Evolutionary conservation across 2,797 vertebrate genomes (phyloP).

Genomic region (Paedocypris micromegethes): DNA sequence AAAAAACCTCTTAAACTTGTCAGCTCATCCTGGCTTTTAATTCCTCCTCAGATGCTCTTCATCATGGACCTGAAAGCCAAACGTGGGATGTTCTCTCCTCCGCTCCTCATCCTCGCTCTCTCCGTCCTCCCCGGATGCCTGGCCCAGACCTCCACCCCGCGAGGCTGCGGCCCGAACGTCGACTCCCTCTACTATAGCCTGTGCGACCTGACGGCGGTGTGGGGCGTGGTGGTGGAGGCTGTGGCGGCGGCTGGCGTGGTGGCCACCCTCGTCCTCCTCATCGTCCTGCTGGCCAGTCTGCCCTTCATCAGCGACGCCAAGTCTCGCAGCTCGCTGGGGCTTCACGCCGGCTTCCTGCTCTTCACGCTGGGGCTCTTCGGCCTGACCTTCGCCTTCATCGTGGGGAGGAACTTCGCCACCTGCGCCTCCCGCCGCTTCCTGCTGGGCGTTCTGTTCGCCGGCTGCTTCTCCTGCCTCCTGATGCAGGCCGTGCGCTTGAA

Average conservation of each 20-base stretch:
- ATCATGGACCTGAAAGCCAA: constrained; percentile 47
- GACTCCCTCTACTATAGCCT: constrained; percentile 84
- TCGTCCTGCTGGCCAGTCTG: constrained; percentile 81
- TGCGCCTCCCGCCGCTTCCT: constrained; percentile 86
- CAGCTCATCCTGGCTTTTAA: background rate
- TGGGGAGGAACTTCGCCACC: constrained; percentile 79
- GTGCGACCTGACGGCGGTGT: constrained; percentile 74
- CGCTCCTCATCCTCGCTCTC: constrained; percentile 29
- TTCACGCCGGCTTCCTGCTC: constrained; percentile 76
- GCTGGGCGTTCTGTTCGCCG: constrained; percentile 84
- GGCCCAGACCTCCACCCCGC: constrained; percentile 41
- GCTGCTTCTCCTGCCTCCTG: constrained; percentile 86
- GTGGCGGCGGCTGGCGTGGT: constrained; percentile 75
- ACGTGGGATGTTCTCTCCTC: constrained; percentile 34
- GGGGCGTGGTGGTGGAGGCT: constrained; percentile 87
- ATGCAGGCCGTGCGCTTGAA: constrained; percentile 79
- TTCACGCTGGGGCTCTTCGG: constrained; percentile 83
- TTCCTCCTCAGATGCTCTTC: constrained; percentile 45
- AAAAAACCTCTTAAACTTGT: too few relatives aligned
- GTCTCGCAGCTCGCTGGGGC: constrained; percentile 70
- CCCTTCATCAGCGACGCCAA: constrained; percentile 75
- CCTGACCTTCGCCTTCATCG: constrained; percentile 85
- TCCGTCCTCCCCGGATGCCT: constrained; percentile 30
- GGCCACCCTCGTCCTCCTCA: constrained; percentile 73
- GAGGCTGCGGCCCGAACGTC: constrained; percentile 74